Base-by-base conservation (phyloP, 2,797 vertebrate genomes). In the Eospalax fontanierii region DNA sequence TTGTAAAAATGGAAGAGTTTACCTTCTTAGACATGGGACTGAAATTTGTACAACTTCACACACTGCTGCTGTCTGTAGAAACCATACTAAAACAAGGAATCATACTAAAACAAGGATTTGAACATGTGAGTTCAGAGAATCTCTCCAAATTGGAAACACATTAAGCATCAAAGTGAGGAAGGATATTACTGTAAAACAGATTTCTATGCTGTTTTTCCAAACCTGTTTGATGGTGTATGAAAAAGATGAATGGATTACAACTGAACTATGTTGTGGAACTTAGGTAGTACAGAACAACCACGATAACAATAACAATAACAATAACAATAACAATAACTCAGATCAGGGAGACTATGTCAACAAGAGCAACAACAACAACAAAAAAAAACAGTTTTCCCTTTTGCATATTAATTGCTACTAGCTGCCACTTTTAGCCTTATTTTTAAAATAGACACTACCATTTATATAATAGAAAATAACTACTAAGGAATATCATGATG, bases 331-430 rank as follows among this genome's bases (percentile, higher is more conserved):
- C 10, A 66, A 46, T n/a, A n/a, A 11, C 46, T 46, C 6, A 11
- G 46, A 46, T 5, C 11, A 46, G 46, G 46, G 11, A 46, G 46
- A 46, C 46, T 11, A 46, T 46, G 46, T 46, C 46, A 46, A 46
- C 46, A 46, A 46, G 11, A 46, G 11, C 46, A 46, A 46, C 5
- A 46, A 5, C 5, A 46, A 46, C n/a, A n/a, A n/a, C n/a, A n/a
- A n/a, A n/a, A n/a, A n/a, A n/a, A n/a, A n/a, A n/a, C n/a, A n/a
- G 40, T 61, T 84, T 94, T 40, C 93, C 66, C 50, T 21, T 33
- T 5, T 54, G 59, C 71, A 43, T 78, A 43, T 59, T 90, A 78
- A 54, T 66, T 95, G 54, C 40, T 81, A 26, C 8, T 83, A 89
- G 78, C 59, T 38, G 3, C 40, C 43, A 83, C 24, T 66, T 65